Evolutionary conservation across 2,113 vertebrate species (phyloP), one percentile per base, ranked within the genome.

Genomic region (Lepisosteus oculatus): DNA sequence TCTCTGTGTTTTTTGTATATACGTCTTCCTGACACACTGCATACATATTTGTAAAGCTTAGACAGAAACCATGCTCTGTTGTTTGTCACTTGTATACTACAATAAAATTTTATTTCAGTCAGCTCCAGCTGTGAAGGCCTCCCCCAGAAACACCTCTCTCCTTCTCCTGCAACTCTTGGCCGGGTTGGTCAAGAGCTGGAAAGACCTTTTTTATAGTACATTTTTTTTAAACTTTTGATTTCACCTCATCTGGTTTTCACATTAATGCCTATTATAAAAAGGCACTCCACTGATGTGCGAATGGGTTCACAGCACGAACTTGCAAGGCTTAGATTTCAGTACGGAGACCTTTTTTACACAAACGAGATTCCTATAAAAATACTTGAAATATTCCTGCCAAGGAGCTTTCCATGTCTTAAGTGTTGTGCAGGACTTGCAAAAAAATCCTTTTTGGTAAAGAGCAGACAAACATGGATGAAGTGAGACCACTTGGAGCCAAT

Each of bases 361-460:
- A 14, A 65, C 9, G 12, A 65, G 14, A 44, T 65, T 65, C 63
- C 63, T 44, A 65, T 65, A 65, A 65, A 65, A 65, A 65, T 44
- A 65, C 47, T 51, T 51, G 47, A 51, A 5, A 51, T 51, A 51
- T 9, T 51, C 47, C 47, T 51, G 47, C 47, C 47, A 51, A 51
- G 47, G 47, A 51, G 47, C 47, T 51, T 9, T 51, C 47, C 47
- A 6, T 51, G 29, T 9, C 47, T 51, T 51, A 51, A 51, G 47
- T 29, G 29, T 29, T 29, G 29, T 29, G 29, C 29, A 51, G 47
- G 47, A 9, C 9, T 51, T 51, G 9, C 47, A 51, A 51, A 51
- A 51, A 51, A 51, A 51, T 6, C 5, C 9, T 6, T 6, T 51
- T 51, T 51, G 47, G 5, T 51, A 51, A 9, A 9, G 47, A 51